Evolutionary conservation across 2,797 vertebrate species (phyloP).

Genomic region (Heterohyrax brucei): DNA sequence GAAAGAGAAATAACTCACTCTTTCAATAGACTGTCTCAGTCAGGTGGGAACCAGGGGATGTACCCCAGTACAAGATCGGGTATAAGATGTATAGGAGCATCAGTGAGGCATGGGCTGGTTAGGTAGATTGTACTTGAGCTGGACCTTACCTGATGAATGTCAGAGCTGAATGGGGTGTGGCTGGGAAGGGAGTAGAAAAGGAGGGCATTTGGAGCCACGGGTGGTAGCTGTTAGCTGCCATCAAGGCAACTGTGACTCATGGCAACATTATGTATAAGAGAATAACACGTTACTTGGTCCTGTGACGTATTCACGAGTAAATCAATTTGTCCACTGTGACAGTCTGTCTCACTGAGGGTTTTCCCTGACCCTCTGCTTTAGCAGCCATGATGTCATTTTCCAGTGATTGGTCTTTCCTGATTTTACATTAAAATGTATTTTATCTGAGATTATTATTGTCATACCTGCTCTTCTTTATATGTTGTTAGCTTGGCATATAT

Average conservation of each 20-base stretch:
- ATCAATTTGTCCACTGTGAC: not conserved
- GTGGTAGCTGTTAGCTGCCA: no score
- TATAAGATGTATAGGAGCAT: fast-evolving
- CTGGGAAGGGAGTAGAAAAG: not conserved
- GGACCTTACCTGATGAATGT: not conserved
- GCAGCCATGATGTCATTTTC: no score
- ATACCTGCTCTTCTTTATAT: no score
- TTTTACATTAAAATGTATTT: no score
- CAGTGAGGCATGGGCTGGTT: not conserved
- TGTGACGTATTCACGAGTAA: not conserved
- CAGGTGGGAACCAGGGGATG: not conserved
- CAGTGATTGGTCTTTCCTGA: no score
- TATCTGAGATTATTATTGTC: no score
- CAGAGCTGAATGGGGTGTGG: not conserved
- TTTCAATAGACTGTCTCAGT: not conserved
- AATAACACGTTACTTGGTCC: not conserved
- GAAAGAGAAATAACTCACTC: not conserved
- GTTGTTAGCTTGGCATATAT: no score
- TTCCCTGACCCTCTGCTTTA: no score
- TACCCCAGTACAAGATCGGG: not conserved
- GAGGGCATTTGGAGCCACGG: not conserved
- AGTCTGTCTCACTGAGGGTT: not conserved
- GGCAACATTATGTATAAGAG: no score
- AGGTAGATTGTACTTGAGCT: not conserved
- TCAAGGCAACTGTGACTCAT: no score